phyloP scores from a whole-genome alignment of 2,113 vertebrate species.

The Oncorhynchus clarkii region DNA sequence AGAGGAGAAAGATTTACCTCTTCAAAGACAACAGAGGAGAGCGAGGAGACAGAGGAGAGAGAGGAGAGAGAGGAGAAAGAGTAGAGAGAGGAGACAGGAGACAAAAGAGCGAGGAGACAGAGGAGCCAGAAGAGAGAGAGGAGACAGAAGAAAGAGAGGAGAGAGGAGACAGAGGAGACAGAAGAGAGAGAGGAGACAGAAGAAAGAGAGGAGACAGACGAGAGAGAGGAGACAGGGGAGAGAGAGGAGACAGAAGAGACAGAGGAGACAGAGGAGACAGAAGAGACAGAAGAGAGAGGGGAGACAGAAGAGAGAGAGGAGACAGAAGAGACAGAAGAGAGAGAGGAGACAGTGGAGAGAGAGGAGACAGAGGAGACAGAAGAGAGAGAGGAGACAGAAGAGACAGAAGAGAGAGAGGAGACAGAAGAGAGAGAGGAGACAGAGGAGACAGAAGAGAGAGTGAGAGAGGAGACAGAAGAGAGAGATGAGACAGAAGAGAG shows the following conservation, averaged over 20 bases:
- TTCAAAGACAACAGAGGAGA: conserved; percentile 5
- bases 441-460: too few relatives aligned
- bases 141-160: background rate
- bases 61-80: background rate
- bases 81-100: too few relatives aligned
- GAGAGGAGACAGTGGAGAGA: background rate
- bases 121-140: too few relatives aligned
- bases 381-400: too few relatives aligned
- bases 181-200: background rate
- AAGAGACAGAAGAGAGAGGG: background rate
- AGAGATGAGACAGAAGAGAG: too few relatives aligned
- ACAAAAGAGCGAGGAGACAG: too few relatives aligned
- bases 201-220: background rate
- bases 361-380: background rate
- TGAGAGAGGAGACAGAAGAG: too few relatives aligned
- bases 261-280: background rate
- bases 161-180: too few relatives aligned
- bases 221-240: background rate
- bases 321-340: background rate
- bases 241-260: too few relatives aligned
- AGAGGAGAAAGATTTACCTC: background rate
- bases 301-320: background rate
- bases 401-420: too few relatives aligned
- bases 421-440: too few relatives aligned
- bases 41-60: background rate